Base-by-base conservation (phyloP, 2,797 vertebrate genomes). In the Pipistrellus pygmaeus region DNA sequence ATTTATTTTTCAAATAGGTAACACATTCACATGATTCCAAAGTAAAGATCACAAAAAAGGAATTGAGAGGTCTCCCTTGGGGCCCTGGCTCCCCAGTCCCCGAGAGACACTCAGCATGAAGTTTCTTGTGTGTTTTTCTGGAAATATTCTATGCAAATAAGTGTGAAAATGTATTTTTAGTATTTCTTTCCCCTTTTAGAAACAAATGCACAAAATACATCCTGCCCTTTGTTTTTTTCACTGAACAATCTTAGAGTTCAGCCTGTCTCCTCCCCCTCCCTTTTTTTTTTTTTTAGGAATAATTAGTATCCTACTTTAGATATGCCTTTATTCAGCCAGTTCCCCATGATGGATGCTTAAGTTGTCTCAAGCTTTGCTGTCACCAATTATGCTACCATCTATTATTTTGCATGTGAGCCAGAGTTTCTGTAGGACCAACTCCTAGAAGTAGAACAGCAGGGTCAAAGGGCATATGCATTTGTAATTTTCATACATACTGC, bases 121-220 rank as follows among this genome's bases (percentile, higher is more conserved):
- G 85, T 60, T 78, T 55, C 90, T 69, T 27, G 21, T 35, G 17
- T 69, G 73, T 71, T 76, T 90, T 94, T 91, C 64, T 89, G 80
- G 87, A 94, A 89, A 94, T 30, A 78, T n/a, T 60, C 38, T 87
- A 85, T 89, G 76, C 77, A 94, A 95, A 94, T 89, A 57, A 80
- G 6, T 82, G 5, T 25, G 8, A 71, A 6, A 15, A 7, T 12
- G 3, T 72, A 14, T 48, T 68, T 72, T 51, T 71, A 88, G 72
- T 75, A 62, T 30, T 94, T 88, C 32, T 87, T 94, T 84, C 84
- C 55, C 57, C 55, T 93, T 83, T 77, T 88, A 30, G 78, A 91
- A 92, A 95, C 46, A 93, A 90, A 93, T 55, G 53, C 8, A 13
- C 4, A 46, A 27, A 60, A 90, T n/a, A 69, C 9, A 27, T 21